A percentile compares a stretch with the other conserved stretches of the same genome.
Conservation (phyloP, 2,797 vertebrate genomes). For the Bradypodion ventrale region DNA sequence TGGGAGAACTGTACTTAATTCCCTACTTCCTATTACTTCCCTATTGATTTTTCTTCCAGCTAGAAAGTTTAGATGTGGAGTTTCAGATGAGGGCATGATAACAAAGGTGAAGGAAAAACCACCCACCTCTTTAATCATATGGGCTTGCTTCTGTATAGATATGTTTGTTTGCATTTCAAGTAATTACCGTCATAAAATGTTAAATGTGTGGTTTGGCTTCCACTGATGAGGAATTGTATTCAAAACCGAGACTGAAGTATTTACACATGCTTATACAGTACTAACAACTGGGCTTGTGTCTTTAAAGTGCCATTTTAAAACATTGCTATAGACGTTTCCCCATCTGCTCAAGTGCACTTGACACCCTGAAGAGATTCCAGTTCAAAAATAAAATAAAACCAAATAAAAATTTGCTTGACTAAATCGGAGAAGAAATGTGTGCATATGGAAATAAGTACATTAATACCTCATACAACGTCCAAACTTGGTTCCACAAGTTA, state of each 20-base stretch:
- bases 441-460: neutral
- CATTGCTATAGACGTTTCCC: neutral
- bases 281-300: neutral
- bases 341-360: slow-evolving; percentile 6
- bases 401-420: neutral
- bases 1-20: neutral
- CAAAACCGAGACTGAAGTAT: neutral
- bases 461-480: no score
- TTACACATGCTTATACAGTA: neutral
- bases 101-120: neutral
- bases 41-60: neutral
- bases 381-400: neutral
- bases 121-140: neutral
- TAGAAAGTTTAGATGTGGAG: neutral
- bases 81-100: neutral
- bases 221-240: neutral
- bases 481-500: no score
- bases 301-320: neutral
- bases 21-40: neutral
- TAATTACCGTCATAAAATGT: neutral
- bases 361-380: neutral
- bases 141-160: neutral
- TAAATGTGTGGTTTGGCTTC: neutral
- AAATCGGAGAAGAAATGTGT: neutral
- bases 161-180: neutral